Evolutionary conservation across 23 tunicate genomes (phyloP), one percentile per base, ranked within the genome.

Genomic region (Aplidium turbinatum): DNA sequence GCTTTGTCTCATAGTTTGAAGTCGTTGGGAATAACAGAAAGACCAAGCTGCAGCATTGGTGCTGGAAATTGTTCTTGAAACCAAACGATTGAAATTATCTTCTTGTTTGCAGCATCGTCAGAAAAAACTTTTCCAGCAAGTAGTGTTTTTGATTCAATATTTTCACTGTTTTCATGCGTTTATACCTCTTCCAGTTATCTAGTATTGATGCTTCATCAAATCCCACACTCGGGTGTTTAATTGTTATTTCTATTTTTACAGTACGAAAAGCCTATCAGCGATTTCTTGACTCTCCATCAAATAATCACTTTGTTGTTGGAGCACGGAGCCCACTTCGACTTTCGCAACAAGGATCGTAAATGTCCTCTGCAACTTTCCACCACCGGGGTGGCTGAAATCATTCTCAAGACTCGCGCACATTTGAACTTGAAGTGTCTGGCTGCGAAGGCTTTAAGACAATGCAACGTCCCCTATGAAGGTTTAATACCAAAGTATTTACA

Each of bases 211-310:
- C 48, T 42, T 42, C 13, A 42, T 42, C 48, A 42, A 9, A 9
- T 42, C 13, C 48, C 9, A 9, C 48, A 9, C 48, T 42, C 13
- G 9, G 9, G 19, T n/a, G 61, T 20, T n/a, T n/a, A 16, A 5
- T 36, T 58, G 6, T 35, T 75, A 18, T 0, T 33, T 36, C 4
- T 67, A 29, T 22, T 0, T 42, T 61, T 63, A 28, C 61, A 86
- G 93, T 86, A 86, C 60, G 93, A 84, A 24, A 76, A 76, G 30
- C 93, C 93, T 18, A 86, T 86, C 80, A 86, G 93, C 62, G 93
- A 86, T 71, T 86, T 86, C 36, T 47, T 86, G 45, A 78, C 93
- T 20, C 85, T 86, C 11, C 93, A 86, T 38, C 57, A 39, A 29
- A 76, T 84, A 19, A 78, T 86, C 26, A 86, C 73, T 26, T 66